These are phyloP conservation scores for Ooceraea biroi DNA, from an alignment of 1,140 invertebrate genomes.

Conservation along the genomic window DNA sequence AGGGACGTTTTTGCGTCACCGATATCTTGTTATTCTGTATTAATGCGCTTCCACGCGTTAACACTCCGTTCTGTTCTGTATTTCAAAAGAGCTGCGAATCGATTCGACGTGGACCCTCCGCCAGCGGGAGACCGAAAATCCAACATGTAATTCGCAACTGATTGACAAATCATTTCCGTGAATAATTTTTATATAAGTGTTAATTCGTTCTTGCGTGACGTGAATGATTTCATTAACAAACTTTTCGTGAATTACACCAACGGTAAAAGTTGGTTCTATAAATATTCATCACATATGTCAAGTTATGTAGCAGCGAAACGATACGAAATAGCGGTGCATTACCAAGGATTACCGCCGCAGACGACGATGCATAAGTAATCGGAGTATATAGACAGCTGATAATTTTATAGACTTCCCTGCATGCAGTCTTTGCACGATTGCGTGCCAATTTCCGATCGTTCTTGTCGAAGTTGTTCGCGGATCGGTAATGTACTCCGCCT, in stretches of 20 bases:
- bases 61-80: not conserved
- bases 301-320: constrained; percentile 11
- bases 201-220: too few species aligned
- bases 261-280: not conserved
- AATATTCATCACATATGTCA: not conserved
- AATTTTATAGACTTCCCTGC: constrained; percentile 33
- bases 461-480: constrained; percentile 13
- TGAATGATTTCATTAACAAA: not conserved
- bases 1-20: not conserved
- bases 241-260: not conserved
- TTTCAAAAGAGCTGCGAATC: not conserved
- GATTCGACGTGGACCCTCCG: not conserved
- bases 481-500: not conserved
- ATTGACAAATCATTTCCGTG: not conserved
- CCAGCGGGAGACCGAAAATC: not conserved
- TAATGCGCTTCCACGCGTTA: not conserved
- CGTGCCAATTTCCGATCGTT: constrained; percentile 34
- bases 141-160: not conserved
- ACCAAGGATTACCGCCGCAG: constrained; percentile 2
- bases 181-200: too few species aligned
- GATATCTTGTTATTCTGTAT: constrained; percentile 16
- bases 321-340: not conserved
- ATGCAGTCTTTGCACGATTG: constrained; percentile 7
- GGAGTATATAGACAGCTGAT: constrained; percentile 32
- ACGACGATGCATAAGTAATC: constrained; percentile 41